A percentile compares a stretch with the other conserved stretches of the same genome.
These are phyloP conservation scores for Aleiodes leptofemur DNA, from an alignment of 2,888 invertebrate genomes.

Conservation along the genomic window DNA sequence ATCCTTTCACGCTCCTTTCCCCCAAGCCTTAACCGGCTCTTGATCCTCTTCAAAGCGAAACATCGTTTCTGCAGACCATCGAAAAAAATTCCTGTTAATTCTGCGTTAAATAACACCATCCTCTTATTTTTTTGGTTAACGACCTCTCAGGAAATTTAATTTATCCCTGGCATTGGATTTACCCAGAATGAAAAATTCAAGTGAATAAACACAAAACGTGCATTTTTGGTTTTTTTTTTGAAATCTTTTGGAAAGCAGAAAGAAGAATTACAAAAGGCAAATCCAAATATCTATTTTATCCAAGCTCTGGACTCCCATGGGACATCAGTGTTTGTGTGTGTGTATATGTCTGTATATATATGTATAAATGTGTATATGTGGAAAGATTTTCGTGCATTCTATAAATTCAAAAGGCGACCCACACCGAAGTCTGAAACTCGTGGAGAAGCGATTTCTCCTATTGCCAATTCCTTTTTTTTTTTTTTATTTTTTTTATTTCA, in stretches of 20 bases:
- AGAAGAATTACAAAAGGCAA: neutral
- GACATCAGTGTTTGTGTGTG: neutral
- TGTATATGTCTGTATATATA: neutral
- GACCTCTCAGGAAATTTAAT: neutral
- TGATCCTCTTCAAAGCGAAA: constrained; percentile 24
- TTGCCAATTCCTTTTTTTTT: constrained; percentile 43
- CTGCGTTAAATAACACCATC: neutral
- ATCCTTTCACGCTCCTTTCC: constrained; percentile 66
- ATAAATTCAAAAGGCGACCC: constrained; percentile 7
- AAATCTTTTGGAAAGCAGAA: no score
- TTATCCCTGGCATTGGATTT: neutral
- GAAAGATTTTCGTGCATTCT: constrained; percentile 6
- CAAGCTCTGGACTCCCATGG: neutral
- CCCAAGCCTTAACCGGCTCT: constrained; percentile 44
- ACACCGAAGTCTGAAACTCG: constrained; percentile 19
- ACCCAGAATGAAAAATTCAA: no score
- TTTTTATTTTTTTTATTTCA: constrained; percentile 44
- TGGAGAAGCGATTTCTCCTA: constrained; percentile 39
- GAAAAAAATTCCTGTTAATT: neutral
- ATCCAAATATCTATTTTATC: neutral
- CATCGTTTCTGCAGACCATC: neutral
- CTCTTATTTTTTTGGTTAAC: constrained; percentile 8
- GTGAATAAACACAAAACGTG: no score
- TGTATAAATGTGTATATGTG: neutral
- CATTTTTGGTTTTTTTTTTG: no score